phyloP scores from a whole-genome alignment of 2,888 invertebrate genomes.

The Caenorhabditis becei region DNA sequence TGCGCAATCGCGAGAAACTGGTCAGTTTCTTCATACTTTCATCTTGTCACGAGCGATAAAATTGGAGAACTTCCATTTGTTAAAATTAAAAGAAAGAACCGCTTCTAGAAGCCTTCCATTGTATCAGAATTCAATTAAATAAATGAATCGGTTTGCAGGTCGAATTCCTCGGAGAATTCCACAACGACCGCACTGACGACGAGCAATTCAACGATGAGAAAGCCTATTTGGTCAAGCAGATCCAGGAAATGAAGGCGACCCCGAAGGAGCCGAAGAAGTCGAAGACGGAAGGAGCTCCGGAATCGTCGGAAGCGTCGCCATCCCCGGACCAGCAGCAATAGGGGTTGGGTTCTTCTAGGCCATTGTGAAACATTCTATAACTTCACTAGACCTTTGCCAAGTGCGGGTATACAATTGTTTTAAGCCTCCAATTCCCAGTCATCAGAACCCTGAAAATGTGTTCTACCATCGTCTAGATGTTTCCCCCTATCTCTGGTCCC shows the following conservation, averaged over 20 bases:
- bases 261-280: constrained; percentile 44
- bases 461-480: not conserved
- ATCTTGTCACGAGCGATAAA: too few species aligned
- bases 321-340: not conserved
- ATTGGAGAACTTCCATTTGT: too few species aligned
- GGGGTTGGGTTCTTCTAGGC: not conserved
- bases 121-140: too few species aligned
- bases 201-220: constrained; percentile 99
- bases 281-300: constrained; percentile 24
- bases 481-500: not conserved
- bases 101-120: too few species aligned
- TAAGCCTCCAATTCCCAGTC: not conserved
- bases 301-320: not conserved
- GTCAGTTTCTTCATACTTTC: constrained; percentile 51
- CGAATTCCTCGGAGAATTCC: constrained; percentile 98
- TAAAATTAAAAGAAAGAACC: too few species aligned
- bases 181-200: constrained; percentile 98
- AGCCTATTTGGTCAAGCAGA: constrained; percentile 99
- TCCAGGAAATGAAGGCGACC: constrained; percentile 93
- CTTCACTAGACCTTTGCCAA: constrained; percentile 6
- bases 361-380: not conserved
- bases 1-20: constrained; percentile 88
- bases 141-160: too few species aligned
- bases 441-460: not conserved
- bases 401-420: constrained; percentile 3